Base-by-base conservation (phyloP, 2,797 vertebrate species). In the Sternarchorhynchus goeldii region DNA sequence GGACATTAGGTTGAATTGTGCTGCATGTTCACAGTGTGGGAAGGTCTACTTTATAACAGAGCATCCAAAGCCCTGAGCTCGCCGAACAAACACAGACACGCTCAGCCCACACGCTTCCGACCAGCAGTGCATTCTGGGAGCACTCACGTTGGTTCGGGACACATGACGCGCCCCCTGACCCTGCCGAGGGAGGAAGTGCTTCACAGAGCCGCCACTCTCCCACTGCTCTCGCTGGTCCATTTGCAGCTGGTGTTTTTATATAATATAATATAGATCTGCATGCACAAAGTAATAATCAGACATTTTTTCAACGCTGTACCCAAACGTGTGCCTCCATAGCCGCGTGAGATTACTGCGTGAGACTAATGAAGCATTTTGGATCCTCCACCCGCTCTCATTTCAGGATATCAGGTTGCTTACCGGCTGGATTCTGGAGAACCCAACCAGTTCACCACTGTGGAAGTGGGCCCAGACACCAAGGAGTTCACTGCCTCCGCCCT, bases 341-440 rank as follows among this genome's bases (percentile, higher is more conserved):
- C 57, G 29, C 78, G 56, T 69, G 41, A 66, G 77, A 70, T 67
- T 21, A 18, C 53, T 10, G 53, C 55, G 59, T 17, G 56, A 32
- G 45, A 58, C 34, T n/a, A 14, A 50, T 0, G 0, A 58, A 60
- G 31, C 56, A 53, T 76, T 62, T 8, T 41, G 14, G 41, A 69
- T 16, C 25, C n/a, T 60, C 59, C 45, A 7, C 50, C 45, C 31
- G 1, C 29, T 65, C 31, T 56, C 60, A 76, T 79, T 82, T 2
- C 83, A 99, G 97, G 96, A 10, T 99, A 98, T 89, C 96, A 97
- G 91, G 96, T 99, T 0, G 95, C 97, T 59, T 98, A 98, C 87
- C 92, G 95, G 14, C 89, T 96, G 86, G 94, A 96, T 87, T 93
- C 92, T 84, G 93, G 95, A 83, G 95, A 94, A 86, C 94, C 94